phyloP scores from a whole-genome alignment of 2,113 vertebrate genomes.

The Corythornis cristatus region DNA sequence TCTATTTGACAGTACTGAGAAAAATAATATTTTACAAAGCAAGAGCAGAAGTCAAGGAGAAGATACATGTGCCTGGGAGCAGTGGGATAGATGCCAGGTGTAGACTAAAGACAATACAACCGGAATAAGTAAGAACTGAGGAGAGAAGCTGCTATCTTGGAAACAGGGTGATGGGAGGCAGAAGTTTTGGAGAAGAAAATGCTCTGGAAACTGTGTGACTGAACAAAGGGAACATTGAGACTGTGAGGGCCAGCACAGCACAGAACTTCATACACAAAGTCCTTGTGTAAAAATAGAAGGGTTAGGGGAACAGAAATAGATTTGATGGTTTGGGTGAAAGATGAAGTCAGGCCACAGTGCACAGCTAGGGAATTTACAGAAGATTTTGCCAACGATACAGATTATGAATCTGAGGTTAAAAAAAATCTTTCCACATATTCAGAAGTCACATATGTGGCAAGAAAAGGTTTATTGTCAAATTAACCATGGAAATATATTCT shows the following conservation, averaged over 20 bases:
- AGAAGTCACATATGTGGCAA: background rate
- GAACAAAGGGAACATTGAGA: background rate
- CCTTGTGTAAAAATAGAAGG: constrained; percentile 6
- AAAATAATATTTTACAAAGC: background rate
- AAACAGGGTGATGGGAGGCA: background rate
- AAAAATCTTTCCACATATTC: background rate
- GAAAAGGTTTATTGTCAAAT: background rate
- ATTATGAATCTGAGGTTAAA: constrained; percentile 15
- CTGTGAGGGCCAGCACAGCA: background rate
- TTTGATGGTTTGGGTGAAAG: background rate
- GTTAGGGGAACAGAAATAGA: constrained; percentile 17
- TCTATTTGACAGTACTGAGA: background rate
- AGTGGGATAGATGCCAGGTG: background rate
- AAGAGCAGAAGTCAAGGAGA: background rate
- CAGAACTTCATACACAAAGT: background rate
- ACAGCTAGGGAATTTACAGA: background rate
- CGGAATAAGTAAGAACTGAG: background rate
- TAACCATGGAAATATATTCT: background rate
- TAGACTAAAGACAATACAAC: background rate
- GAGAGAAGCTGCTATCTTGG: background rate
- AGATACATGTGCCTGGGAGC: background rate
- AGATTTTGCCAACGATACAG: background rate
- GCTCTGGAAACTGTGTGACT: background rate
- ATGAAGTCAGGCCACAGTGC: background rate
- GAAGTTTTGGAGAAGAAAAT: background rate